Evolutionary conservation across 2,797 vertebrate species (phyloP), one percentile per base, ranked within the genome.

Genomic region (Siniperca obscura): DNA sequence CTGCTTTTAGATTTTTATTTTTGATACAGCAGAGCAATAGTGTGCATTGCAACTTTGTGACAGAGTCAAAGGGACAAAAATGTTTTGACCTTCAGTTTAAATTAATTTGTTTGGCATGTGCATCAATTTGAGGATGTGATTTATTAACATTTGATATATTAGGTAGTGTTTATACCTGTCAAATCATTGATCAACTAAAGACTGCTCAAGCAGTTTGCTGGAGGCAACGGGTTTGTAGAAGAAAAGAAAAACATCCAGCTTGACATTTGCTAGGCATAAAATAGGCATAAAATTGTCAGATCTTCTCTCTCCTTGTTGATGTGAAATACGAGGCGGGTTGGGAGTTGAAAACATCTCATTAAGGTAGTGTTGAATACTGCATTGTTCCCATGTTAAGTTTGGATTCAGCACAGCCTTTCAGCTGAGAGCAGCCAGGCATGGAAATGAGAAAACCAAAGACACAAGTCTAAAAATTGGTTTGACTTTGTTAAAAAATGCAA

Each of bases 1-100:
- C 78, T 62, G 81, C 80, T 86, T 68, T 90, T 57, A 52, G 82
- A 67, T 55, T 85, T 82, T 84, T 90, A 84, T 89, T 89, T 78
- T 74, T 86, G 69, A 89, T 61, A 71, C 73, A 76, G 69, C 44
- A 53, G 34, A 80, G 73, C 50, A 19, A 78, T 8, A 34, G 67
- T 27, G 60, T 75, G 56, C 36, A 5, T 36, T 36, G 36, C 36
- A 81, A 34, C 9, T 53, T 5, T 57, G 8, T 71, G 69, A 83
- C 30, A 38, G 50, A 81, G 80, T 68, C 22, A 85, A 69, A 52
- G 50, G 75, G 44, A 40, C 4, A 62, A 75, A 76, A 79, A 64
- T 7, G 8, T 27, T 56, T 42, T 0, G 17, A 61, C 38, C 7
- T 60, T 42, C 12, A 50, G 25, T 60, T 12, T 52, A 38, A 36